Percentiles rank a stretch among this genome's conserved stretches.
Conservation (phyloP, 2,797 vertebrate genomes). For the Pipistrellus pipistrellus region DNA sequence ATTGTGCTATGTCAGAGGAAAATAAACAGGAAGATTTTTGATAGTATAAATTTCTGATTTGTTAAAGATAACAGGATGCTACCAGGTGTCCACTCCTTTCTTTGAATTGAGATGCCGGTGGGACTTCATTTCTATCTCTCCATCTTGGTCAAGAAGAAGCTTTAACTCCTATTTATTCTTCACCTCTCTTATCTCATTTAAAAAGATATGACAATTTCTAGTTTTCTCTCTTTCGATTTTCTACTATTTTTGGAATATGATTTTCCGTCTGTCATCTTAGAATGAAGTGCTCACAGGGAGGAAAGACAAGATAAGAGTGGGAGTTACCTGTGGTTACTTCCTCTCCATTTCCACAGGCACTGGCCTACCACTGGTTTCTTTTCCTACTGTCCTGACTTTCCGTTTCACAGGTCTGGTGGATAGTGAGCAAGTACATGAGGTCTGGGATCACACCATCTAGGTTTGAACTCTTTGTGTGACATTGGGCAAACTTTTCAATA, state of each 20-base stretch:
- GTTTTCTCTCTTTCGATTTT: background rate
- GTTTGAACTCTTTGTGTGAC: background rate
- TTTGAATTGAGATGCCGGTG: background rate
- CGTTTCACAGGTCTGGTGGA: background rate
- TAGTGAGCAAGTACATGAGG: background rate
- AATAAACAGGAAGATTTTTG: conserved; percentile 8
- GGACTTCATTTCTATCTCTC: background rate
- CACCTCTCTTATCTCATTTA: background rate
- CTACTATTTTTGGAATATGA: background rate
- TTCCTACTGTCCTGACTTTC: background rate
- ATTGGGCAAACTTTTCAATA: background rate
- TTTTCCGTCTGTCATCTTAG: background rate
- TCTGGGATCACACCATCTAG: background rate
- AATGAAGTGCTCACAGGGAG: background rate
- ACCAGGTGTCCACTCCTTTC: background rate
- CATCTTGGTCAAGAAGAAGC: background rate
- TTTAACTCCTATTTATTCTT: background rate
- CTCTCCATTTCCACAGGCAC: accelerated
- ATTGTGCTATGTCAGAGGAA: background rate
- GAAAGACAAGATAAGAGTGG: background rate
- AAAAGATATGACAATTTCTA: background rate
- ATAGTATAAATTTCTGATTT: conserved; percentile 14
- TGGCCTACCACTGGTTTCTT: background rate
- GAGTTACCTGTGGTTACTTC: background rate
- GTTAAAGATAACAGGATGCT: background rate